phyloP scores from a whole-genome alignment of 2,888 invertebrate genomes.

The Agonopterix alstromeriana region DNA sequence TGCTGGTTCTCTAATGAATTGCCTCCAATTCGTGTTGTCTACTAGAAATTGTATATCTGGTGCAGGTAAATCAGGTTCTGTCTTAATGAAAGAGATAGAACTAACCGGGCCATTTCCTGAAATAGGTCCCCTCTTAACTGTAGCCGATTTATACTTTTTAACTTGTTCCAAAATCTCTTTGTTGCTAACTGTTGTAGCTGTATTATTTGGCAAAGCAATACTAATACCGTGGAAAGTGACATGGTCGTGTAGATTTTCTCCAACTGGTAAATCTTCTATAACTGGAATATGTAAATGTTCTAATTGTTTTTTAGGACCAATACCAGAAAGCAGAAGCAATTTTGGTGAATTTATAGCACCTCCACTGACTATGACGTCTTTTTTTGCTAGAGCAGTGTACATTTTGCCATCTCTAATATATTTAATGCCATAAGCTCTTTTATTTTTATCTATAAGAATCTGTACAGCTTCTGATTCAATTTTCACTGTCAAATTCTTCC shows the following conservation, averaged over 20 bases:
- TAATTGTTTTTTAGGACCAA: slow-evolving; percentile 46
- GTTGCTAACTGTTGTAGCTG: slow-evolving; percentile 56
- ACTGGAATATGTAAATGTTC: slow-evolving; percentile 33
- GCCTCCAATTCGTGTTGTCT: slow-evolving; percentile 59
- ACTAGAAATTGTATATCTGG: slow-evolving; percentile 80
- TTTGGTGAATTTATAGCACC: slow-evolving; percentile 50
- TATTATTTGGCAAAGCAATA: slow-evolving; percentile 66
- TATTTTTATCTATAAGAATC: slow-evolving; percentile 69
- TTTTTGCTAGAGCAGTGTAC: slow-evolving; percentile 38
- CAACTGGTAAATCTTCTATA: slow-evolving; percentile 44
- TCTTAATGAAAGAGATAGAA: slow-evolving; percentile 76
- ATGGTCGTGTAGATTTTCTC: slow-evolving; percentile 57
- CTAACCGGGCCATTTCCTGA: slow-evolving; percentile 72
- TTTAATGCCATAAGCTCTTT: slow-evolving; percentile 41
- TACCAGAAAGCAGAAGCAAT: slow-evolving; percentile 51
- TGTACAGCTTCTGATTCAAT: slow-evolving; percentile 70
- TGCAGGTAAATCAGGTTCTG: slow-evolving; percentile 49
- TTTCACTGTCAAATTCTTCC: slow-evolving; percentile 67
- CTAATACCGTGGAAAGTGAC: slow-evolving; percentile 61
- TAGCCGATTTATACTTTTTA: slow-evolving; percentile 36
- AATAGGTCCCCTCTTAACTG: slow-evolving; percentile 57
- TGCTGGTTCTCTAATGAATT: slow-evolving; percentile 73
- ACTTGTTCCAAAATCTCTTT: slow-evolving; percentile 52
- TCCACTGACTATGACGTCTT: slow-evolving; percentile 48
- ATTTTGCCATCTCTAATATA: slow-evolving; percentile 27